These are phyloP conservation scores for Marmota monax DNA, from an alignment of 2,113 vertebrate species.

Conservation along the genomic window DNA sequence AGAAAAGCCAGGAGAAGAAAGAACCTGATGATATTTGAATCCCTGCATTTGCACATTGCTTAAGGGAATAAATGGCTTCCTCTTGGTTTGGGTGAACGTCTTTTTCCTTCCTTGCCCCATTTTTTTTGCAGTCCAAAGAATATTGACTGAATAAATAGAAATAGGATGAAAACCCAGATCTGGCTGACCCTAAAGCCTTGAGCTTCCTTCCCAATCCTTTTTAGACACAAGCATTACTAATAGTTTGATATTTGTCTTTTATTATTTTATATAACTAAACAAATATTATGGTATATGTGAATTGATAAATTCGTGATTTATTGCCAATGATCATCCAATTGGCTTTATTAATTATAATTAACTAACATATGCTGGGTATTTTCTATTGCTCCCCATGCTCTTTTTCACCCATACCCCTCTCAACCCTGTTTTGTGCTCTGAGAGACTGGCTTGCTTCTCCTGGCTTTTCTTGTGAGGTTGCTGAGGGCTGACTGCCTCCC, in stretches of 20 bases:
- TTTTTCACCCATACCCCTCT: not conserved
- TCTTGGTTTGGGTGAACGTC: not conserved
- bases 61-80: not conserved
- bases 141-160: not conserved
- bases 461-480: not conserved
- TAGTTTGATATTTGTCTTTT: not conserved
- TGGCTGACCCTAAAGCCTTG: not conserved
- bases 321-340: not conserved
- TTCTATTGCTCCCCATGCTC: not conserved
- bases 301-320: not conserved
- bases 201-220: not conserved
- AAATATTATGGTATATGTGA: not conserved
- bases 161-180: not conserved
- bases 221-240: not conserved
- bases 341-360: not conserved
- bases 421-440: not conserved
- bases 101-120: not conserved
- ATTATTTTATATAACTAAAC: not conserved
- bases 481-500: too few relatives aligned
- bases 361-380: not conserved
- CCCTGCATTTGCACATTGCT: not conserved
- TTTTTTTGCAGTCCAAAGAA: not conserved
- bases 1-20: not conserved
- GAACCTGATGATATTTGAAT: not conserved
- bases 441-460: not conserved